Evolutionary conservation across 2,888 invertebrate species (phyloP), one percentile per base, ranked within the genome.

Genomic region (Volucella zonaria): DNA sequence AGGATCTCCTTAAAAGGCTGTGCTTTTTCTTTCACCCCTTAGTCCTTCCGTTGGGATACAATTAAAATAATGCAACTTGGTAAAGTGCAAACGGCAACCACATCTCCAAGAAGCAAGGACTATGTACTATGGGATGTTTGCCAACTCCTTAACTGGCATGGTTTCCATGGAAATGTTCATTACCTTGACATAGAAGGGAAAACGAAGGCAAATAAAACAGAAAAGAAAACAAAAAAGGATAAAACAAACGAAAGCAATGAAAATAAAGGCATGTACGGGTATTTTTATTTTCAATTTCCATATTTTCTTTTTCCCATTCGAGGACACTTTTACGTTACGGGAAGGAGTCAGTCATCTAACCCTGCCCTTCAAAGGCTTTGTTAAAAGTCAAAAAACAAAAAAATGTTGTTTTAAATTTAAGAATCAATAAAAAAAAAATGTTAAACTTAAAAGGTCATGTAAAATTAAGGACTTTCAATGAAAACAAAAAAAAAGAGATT

Each of bases 121-220:
- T 79, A n/a, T n/a, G n/a, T n/a, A 67, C 15, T 66, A 23, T 59
- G 61, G 56, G 56, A 80, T 75, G 43, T 81, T 75, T 75, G 51
- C 81, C 68, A 81, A 75, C 75, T 68, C 38, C 56, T 74, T 59
- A 51, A 59, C 81, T 75, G 64, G 51, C 62, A 64, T 80, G 42
- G 52, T 80, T 80, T 80, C 67, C 80, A 68, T 68, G 62, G 64
- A 62, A 66, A 45, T 75, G 42, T 40, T 14, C 76, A 76, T 81
- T 76, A 59, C 76, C 81, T 75, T 81, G 75, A 70, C 81, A 81
- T 66, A 62, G 58, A 10, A 31, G 8, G 40, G 18, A 38, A 59
- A 68, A 23, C 42, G 15, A 43, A 43, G 51, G 45, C 52, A 68
- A 52, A 74, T 6, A 38, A 68, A 47, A 45, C 43, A 10, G 40